phyloP scores from a whole-genome alignment of 2,888 invertebrate genomes.

The Rotaria macrura region DNA sequence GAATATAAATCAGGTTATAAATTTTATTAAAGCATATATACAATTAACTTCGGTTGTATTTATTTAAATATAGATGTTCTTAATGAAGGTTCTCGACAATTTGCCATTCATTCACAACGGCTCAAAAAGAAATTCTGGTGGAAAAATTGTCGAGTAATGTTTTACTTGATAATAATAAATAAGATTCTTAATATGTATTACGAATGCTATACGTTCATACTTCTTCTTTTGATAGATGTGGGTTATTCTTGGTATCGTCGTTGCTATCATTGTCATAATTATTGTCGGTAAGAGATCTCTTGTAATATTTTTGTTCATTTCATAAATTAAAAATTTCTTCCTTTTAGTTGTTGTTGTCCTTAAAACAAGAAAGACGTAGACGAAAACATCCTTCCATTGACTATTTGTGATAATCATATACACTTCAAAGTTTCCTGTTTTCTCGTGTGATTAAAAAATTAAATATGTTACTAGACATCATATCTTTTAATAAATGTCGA shows the following conservation, averaged over 20 bases:
- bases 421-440: background rate
- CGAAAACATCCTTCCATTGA: background rate
- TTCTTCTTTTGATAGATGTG: background rate
- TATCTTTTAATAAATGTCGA: too few species aligned
- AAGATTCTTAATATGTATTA: too few species aligned
- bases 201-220: too few species aligned
- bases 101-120: background rate
- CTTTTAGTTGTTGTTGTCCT: background rate
- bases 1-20: background rate
- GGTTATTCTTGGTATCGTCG: background rate
- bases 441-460: background rate
- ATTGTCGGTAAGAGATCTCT: background rate
- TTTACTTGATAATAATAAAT: too few species aligned
- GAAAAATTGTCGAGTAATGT: background rate
- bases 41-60: background rate
- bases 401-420: background rate
- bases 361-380: background rate
- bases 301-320: background rate
- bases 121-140: background rate
- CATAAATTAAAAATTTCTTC: too few species aligned
- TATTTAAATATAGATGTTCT: background rate
- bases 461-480: background rate
- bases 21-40: background rate
- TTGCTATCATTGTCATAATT: background rate
- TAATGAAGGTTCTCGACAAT: background rate